These are phyloP conservation scores for Kuschelorhynchus macadamiae DNA, from an alignment of 2,888 invertebrate genomes.

Conservation along the genomic window DNA sequence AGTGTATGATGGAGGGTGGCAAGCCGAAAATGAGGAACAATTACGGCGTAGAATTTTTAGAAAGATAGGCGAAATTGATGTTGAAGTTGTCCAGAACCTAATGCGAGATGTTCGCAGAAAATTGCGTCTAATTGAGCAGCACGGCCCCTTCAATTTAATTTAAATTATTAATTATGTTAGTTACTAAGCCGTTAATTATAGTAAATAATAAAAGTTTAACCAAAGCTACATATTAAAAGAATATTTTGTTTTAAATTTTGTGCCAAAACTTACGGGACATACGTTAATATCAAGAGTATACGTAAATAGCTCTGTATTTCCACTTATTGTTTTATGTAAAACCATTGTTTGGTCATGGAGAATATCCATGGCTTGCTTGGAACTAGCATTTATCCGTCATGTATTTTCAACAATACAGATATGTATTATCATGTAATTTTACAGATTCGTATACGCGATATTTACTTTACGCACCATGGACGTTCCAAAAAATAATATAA, in stretches of 20 bases:
- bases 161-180: constrained; percentile 5
- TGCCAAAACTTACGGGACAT: constrained; percentile 4
- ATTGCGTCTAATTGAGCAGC: constrained; percentile 5
- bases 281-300: too few species aligned
- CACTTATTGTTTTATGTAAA: too few species aligned
- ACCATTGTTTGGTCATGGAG: too few species aligned
- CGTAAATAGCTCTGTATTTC: too few species aligned
- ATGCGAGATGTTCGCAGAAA: constrained; percentile 9
- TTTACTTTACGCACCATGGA: too few species aligned
- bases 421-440: too few species aligned
- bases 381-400: too few species aligned
- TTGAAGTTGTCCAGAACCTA: not conserved
- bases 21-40: constrained; percentile 19
- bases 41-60: constrained; percentile 7
- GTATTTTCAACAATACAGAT: too few species aligned
- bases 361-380: too few species aligned
- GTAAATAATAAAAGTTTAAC: not conserved
- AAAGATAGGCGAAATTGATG: constrained; percentile 16
- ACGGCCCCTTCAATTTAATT: constrained; percentile 1
- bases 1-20: constrained; percentile 14
- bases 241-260: constrained; percentile 9
- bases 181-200: constrained; percentile 1
- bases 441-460: too few species aligned
- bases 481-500: too few species aligned
- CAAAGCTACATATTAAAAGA: not conserved